Percentiles rank a stretch among this genome's conserved stretches.
Evolutionary conservation across 2,113 vertebrate genomes (phyloP).

Genomic region (Malurus melanocephalus): DNA sequence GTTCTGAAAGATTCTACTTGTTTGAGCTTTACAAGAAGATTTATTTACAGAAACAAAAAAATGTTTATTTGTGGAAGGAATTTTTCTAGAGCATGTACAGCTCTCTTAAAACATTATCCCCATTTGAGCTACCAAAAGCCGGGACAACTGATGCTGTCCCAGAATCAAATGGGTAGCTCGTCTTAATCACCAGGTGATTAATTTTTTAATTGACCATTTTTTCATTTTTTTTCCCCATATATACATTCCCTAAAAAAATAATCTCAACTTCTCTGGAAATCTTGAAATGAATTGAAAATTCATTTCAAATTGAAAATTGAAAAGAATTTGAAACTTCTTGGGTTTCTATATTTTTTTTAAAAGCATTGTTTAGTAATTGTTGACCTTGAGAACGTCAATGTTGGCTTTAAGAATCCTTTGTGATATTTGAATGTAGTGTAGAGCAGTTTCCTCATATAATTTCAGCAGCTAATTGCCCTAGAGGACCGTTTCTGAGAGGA

Average conservation of each 20-base stretch:
- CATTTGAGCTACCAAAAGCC: neutral
- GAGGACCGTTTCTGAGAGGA: neutral
- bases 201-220: neutral
- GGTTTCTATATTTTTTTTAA: neutral
- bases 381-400: neutral
- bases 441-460: neutral
- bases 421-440: neutral
- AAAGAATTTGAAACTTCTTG: neutral
- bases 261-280: neutral
- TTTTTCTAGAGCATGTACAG: neutral
- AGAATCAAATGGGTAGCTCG: neutral
- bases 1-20: neutral
- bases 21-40: neutral
- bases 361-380: neutral
- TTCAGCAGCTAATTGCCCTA: neutral
- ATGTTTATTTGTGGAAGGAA: neutral
- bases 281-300: neutral
- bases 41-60: neutral
- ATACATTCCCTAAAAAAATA: neutral
- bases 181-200: neutral
- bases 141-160: fast-evolving
- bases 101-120: neutral
- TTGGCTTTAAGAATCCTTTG: neutral
- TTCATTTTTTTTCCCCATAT: neutral
- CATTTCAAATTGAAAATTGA: too few relatives aligned